Conservation (phyloP, 2,888 invertebrate species). For the Hypena proboscidalis region DNA sequence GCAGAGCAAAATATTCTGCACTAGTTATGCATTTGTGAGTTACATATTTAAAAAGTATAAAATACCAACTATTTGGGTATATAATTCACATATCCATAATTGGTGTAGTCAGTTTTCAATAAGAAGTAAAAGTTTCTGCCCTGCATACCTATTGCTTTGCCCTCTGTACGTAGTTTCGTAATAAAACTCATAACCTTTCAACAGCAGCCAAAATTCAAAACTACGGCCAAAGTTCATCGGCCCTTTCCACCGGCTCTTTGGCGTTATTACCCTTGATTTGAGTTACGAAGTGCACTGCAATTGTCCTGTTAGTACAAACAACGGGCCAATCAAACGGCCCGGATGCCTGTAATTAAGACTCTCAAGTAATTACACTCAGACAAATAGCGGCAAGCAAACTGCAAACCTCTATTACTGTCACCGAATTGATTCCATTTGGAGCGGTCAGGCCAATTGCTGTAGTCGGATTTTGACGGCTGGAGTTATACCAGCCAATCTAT, state of each 20-base stretch:
- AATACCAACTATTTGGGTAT: too few species aligned
- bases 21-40: too few species aligned
- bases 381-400: constrained; percentile 54
- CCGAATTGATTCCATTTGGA: constrained; percentile 29
- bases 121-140: too few species aligned
- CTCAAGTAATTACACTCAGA: constrained; percentile 70
- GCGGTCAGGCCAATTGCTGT: constrained; percentile 27
- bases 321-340: constrained; percentile 72
- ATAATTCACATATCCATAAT: too few species aligned
- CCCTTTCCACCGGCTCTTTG: constrained; percentile 14
- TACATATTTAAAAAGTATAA: too few species aligned
- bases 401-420: constrained; percentile 39
- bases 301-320: constrained; percentile 75
- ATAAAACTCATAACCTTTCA: too few species aligned
- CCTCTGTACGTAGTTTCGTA: too few species aligned
- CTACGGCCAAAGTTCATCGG: constrained; percentile 35
- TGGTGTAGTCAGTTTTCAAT: too few species aligned
- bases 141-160: too few species aligned
- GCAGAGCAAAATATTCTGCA: too few species aligned
- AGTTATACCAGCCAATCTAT: too few species aligned
- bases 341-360: constrained; percentile 80
- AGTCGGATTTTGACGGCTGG: constrained; percentile 10
- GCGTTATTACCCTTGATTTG: constrained; percentile 30
- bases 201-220: not conserved
- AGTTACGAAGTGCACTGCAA: constrained; percentile 66